A percentile compares a stretch with the other conserved stretches of the same genome.
Evolutionary conservation across 37 sponge, comb jelly and placozoan genomes (phyloP).

Genomic region (Halichondria panicea): DNA sequence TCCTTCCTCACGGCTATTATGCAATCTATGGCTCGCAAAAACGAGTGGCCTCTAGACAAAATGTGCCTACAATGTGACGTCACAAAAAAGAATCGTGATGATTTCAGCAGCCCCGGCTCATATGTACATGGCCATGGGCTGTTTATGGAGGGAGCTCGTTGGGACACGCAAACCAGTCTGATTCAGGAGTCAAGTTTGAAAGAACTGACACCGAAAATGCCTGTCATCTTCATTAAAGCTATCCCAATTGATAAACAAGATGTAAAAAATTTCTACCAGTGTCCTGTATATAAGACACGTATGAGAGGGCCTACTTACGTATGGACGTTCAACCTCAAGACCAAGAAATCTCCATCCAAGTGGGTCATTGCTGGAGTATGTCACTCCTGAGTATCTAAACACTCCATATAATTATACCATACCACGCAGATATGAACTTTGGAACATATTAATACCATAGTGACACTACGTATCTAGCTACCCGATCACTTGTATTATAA

Average conservation of each 20-base stretch:
- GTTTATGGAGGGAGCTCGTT: constrained; percentile 99
- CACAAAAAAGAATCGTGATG: constrained; percentile 93
- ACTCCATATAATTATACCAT: too few relatives aligned
- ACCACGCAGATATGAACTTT: too few relatives aligned
- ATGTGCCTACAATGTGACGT: constrained; percentile 99
- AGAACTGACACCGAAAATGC: constrained; percentile 93
- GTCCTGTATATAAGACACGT: constrained; percentile 98
- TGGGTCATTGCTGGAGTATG: constrained; percentile 98
- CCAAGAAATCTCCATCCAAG: constrained; percentile 96
- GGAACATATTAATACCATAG: too few relatives aligned
- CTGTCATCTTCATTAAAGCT: constrained; percentile 97
- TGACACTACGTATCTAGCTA: too few relatives aligned
- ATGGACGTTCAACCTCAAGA: constrained; percentile 99
- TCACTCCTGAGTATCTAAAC: constrained; percentile 80
- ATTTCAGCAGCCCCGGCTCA: constrained; percentile 93
- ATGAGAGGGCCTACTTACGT: constrained; percentile 94
- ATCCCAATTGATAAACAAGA: constrained; percentile 97
- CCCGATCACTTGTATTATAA: too few relatives aligned
- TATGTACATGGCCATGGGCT: constrained; percentile 94
- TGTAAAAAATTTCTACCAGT: constrained; percentile 92
- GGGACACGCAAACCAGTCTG: constrained; percentile 92
- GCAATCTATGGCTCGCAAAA: constrained; percentile 99
- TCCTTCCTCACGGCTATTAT: constrained; percentile 99
- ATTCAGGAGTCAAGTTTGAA: constrained; percentile 95
- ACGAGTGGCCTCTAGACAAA: constrained; percentile 99